Percentiles rank a stretch among this genome's conserved stretches.
phyloP scores from a whole-genome alignment of 2,797 vertebrate genomes.

The Numenius phaeopus region DNA sequence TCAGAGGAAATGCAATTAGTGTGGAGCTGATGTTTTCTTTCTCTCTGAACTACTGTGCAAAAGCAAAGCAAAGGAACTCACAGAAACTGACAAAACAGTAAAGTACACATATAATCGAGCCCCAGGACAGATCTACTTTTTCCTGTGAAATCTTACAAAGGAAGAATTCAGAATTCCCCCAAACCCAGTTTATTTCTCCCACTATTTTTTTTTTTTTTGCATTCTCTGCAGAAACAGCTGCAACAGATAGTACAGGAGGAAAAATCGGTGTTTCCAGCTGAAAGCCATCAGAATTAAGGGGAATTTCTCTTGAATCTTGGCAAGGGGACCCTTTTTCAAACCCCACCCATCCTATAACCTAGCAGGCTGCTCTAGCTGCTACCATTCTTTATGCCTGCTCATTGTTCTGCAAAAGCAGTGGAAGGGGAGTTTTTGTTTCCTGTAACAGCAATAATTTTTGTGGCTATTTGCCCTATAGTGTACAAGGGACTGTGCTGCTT shows the following conservation, averaged over 20 bases:
- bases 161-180: background rate
- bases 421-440: slow-evolving; percentile 40
- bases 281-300: background rate
- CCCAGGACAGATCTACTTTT: background rate
- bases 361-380: background rate
- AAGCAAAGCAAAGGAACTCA: background rate
- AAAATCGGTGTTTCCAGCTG: background rate
- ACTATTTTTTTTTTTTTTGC: background rate
- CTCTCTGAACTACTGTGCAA: background rate
- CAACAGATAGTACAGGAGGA: background rate
- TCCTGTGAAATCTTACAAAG: background rate
- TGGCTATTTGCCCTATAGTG: slow-evolving; percentile 20
- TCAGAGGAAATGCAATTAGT: slow-evolving; percentile 29
- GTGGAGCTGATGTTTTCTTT: background rate
- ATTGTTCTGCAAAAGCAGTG: slow-evolving; percentile 53
- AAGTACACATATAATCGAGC: background rate
- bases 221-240: background rate
- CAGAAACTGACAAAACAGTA: background rate
- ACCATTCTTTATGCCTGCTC: background rate
- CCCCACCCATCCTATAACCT: slow-evolving; percentile 7
- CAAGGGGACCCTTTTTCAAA: background rate
- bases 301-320: slow-evolving; percentile 11
- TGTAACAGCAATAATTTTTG: slow-evolving; percentile 9
- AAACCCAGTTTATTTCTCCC: background rate
- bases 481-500: background rate